These are phyloP conservation scores for Platynereis dumerilii DNA, from an alignment of 2,888 invertebrate species.

Conservation along the genomic window DNA sequence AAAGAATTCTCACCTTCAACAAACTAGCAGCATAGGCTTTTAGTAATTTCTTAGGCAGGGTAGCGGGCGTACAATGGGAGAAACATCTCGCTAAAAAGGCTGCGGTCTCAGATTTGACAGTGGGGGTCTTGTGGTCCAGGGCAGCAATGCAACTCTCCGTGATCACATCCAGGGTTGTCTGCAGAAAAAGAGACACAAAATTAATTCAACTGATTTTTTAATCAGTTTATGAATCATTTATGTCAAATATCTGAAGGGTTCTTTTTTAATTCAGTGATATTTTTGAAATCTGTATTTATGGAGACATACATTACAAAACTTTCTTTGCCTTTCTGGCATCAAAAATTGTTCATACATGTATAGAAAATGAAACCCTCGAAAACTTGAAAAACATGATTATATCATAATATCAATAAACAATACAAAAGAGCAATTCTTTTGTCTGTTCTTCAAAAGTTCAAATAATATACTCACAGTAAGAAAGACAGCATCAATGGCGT, in stretches of 20 bases:
- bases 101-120: slow-evolving; percentile 67
- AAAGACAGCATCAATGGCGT: slow-evolving; percentile 89
- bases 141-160: slow-evolving; percentile 83
- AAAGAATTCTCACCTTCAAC: slow-evolving; percentile 71
- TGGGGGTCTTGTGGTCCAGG: slow-evolving; percentile 71
- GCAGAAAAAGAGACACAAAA: slow-evolving; percentile 51
- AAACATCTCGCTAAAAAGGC: slow-evolving; percentile 84
- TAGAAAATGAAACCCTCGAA: no score
- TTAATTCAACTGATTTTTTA: background rate
- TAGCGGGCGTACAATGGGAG: slow-evolving; percentile 76
- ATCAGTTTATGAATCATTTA: no score
- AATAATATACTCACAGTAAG: slow-evolving; percentile 65
- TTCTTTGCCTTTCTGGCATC: no score
- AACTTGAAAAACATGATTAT: no score
- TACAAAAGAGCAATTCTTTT: no score
- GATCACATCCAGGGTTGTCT: slow-evolving; percentile 72
- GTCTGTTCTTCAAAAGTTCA: no score
- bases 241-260: no score
- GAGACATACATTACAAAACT: no score
- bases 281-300: no score
- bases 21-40: slow-evolving; percentile 82
- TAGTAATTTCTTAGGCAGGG: slow-evolving; percentile 86
- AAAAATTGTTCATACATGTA: no score
- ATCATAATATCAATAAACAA: no score
- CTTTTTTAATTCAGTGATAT: no score